Conservation (phyloP, 2,888 invertebrate species). For the Pomacea canaliculata region DNA sequence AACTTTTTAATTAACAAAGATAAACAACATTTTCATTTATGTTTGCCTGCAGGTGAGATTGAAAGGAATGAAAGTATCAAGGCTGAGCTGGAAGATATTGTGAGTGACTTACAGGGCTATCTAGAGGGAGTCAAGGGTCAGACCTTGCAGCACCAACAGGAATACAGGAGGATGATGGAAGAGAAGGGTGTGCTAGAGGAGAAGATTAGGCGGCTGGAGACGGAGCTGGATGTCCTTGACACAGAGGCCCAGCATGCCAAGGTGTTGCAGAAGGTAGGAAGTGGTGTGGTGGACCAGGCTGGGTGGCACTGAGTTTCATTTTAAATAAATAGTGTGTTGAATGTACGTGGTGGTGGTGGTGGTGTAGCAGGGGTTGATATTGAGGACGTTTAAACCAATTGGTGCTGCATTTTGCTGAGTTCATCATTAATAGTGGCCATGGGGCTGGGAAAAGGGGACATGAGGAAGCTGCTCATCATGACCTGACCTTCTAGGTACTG, state of each 20-base stretch:
- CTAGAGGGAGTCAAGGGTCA: conserved; percentile 60
- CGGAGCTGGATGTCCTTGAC: conserved; percentile 53
- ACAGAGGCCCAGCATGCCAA: conserved; percentile 49
- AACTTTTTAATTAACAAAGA: too few relatives aligned
- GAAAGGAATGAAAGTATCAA: conserved; percentile 57
- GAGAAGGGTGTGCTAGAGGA: conserved; percentile 57
- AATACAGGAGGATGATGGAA: conserved; percentile 53
- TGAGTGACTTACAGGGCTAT: conserved; percentile 62
- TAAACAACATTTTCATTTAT: too few relatives aligned
- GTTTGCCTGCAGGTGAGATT: conserved; percentile 44
- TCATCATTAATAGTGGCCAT: too few relatives aligned
- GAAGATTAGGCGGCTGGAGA: conserved; percentile 52
- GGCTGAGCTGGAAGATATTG: conserved; percentile 63
- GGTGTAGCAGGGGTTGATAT: too few relatives aligned
- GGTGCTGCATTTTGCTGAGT: too few relatives aligned
- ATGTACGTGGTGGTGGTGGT: too few relatives aligned
- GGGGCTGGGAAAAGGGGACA: too few relatives aligned
- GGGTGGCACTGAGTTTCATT: too few relatives aligned
- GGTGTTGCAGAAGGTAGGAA: conserved; percentile 49
- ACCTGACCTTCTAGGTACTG: too few relatives aligned
- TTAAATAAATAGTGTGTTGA: too few relatives aligned
- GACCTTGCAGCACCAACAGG: conserved; percentile 55
- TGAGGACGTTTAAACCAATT: too few relatives aligned
- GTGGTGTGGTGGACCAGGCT: neutral
- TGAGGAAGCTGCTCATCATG: too few relatives aligned